Evolutionary conservation across 2,888 invertebrate genomes (phyloP).

Genomic region (Mylabris sibirica): DNA sequence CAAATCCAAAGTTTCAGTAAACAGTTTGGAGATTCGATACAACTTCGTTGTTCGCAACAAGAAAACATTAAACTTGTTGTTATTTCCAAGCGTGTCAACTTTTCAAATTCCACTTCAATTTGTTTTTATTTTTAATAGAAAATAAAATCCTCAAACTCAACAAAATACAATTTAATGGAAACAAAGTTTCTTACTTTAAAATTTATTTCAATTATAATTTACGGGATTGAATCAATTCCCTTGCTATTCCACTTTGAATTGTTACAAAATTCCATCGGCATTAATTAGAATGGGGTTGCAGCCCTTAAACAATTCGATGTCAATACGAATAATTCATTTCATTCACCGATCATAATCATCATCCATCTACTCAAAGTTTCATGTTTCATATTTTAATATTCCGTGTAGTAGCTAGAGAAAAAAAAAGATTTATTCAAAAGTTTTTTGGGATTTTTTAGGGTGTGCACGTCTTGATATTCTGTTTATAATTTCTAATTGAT

Average conservation of each 20-base stretch:
- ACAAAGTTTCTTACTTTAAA: no score
- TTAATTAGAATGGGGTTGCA: constrained; percentile 7
- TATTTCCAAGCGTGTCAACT: background rate
- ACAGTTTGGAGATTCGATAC: background rate
- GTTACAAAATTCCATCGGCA: constrained; percentile 2
- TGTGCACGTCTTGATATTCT: background rate
- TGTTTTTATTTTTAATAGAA: background rate
- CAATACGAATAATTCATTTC: background rate
- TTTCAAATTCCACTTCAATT: background rate
- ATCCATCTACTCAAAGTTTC: no score
- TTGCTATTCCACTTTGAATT: constrained; percentile 2
- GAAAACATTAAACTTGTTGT: background rate
- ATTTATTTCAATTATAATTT: no score
- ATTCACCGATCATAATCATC: background rate
- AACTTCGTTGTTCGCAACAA: background rate
- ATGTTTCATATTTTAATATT: background rate
- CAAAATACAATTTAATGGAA: no score
- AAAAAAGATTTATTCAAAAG: background rate
- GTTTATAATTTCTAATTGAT: background rate
- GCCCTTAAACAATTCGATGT: background rate
- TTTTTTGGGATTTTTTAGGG: background rate
- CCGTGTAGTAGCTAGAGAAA: background rate
- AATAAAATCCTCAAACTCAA: background rate
- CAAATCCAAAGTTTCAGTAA: no score
- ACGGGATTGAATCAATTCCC: no score